These are phyloP conservation scores for Trachemys scripta DNA, from an alignment of 2,113 vertebrate species.

Conservation along the genomic window DNA sequence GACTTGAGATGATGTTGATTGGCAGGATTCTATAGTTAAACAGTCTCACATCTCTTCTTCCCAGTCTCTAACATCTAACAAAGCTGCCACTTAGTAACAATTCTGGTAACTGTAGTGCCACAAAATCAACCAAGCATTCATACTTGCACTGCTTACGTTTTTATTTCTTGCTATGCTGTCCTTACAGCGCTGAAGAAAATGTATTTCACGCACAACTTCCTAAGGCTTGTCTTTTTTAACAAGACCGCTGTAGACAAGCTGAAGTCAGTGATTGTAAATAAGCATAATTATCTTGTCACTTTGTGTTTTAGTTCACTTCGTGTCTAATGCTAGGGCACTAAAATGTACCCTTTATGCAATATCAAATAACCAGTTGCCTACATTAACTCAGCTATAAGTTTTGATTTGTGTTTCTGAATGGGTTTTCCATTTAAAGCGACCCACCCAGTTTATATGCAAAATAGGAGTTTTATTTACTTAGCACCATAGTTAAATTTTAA, in stretches of 20 bases:
- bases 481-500: not conserved
- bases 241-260: not conserved
- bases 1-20: not conserved
- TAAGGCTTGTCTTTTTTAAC: conserved; percentile 16
- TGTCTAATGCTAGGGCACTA: not conserved
- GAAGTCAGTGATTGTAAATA: conserved; percentile 42
- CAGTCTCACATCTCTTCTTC: not conserved
- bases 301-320: conserved; percentile 2
- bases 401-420: not conserved
- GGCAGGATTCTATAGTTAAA: not conserved
- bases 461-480: not conserved
- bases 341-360: not conserved
- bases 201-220: conserved; percentile 12
- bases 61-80: not conserved
- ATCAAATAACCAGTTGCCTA: not conserved
- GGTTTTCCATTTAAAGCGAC: not conserved
- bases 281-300: conserved; percentile 54
- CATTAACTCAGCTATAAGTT: not conserved
- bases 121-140: not conserved
- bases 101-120: not conserved
- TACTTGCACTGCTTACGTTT: conserved; percentile 2
- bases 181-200: conserved; percentile 48
- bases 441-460: not conserved
- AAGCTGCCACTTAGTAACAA: not conserved
- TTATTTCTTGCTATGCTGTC: conserved; percentile 4